Percentiles rank a stretch among this genome's conserved stretches.
phyloP scores from a whole-genome alignment of 1,140 invertebrate species.

The Drosophila orosa region DNA sequence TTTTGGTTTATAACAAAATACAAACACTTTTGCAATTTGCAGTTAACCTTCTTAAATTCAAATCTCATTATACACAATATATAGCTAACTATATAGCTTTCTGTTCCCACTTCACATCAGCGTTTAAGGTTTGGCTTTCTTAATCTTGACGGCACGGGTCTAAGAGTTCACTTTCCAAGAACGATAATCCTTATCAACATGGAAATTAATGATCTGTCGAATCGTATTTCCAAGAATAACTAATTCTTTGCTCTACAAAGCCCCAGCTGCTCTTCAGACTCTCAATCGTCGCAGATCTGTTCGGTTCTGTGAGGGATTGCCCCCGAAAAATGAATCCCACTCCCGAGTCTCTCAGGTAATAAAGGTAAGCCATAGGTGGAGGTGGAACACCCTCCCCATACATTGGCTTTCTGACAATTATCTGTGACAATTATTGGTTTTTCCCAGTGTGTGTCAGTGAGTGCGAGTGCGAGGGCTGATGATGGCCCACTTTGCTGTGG shows the following conservation, averaged over 20 bases:
- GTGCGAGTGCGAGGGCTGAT: constrained; percentile 7
- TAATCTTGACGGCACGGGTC: constrained; percentile 5
- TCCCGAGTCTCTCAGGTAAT: background rate
- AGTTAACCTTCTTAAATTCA: background rate
- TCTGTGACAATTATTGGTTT: constrained; percentile 65
- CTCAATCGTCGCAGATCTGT: background rate
- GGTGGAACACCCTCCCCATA: background rate
- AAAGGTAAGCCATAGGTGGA: background rate
- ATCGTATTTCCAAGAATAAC: background rate
- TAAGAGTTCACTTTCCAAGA: constrained; percentile 15
- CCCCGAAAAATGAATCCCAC: background rate
- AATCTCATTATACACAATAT: background rate
- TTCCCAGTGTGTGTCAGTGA: constrained; percentile 39
- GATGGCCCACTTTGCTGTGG: constrained; percentile 60
- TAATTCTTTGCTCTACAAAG: background rate
- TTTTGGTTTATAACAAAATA: too few relatives aligned
- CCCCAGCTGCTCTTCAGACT: constrained; percentile 1
- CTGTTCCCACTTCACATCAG: constrained; percentile 5
- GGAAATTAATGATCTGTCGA: background rate
- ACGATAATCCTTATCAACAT: constrained; percentile 8
- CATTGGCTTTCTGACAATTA: constrained; percentile 50
- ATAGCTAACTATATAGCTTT: background rate
- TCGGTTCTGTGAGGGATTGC: background rate
- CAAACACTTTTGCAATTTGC: background rate
- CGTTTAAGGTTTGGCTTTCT: too few relatives aligned